Conservation (phyloP, 1,140 invertebrate genomes). For the Drosophila pectinifera region DNA sequence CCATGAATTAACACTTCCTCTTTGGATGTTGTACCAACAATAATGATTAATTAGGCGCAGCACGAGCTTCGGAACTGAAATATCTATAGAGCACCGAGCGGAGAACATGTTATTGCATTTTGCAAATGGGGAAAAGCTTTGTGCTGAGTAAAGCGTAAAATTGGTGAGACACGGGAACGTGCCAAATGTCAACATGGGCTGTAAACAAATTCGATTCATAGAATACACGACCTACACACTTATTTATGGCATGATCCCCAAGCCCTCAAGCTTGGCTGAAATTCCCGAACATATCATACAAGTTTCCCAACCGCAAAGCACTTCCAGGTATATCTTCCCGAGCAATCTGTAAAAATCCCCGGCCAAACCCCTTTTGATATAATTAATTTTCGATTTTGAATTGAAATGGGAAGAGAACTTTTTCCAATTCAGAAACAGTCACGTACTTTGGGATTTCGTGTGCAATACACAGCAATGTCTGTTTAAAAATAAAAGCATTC, state of each 20-base stretch:
- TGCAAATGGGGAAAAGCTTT: slow-evolving; percentile 31
- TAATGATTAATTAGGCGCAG: slow-evolving; percentile 41
- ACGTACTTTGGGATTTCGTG: slow-evolving; percentile 37
- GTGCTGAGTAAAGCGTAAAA: slow-evolving; percentile 58
- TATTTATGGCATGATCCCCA: slow-evolving; percentile 46
- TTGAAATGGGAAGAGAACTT: background rate
- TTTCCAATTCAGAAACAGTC: slow-evolving; percentile 42
- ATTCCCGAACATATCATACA: slow-evolving; percentile 24
- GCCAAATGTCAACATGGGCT: slow-evolving; percentile 53
- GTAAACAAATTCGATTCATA: slow-evolving; percentile 66
- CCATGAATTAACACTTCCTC: slow-evolving; percentile 2
- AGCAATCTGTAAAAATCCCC: slow-evolving; percentile 27
- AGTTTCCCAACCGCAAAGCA: slow-evolving; percentile 41
- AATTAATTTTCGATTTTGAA: slow-evolving; percentile 6
- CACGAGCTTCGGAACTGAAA: slow-evolving; percentile 40
- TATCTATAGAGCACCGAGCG: background rate
- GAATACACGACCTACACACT: slow-evolving; percentile 45
- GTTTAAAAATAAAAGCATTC: slow-evolving; percentile 6
- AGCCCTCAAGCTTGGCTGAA: background rate
- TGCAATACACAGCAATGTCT: slow-evolving; percentile 13
- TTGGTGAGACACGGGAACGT: slow-evolving; percentile 69
- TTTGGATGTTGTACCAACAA: slow-evolving; percentile 1
- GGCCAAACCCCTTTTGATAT: slow-evolving; percentile 6
- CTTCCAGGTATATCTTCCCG: slow-evolving; percentile 18
- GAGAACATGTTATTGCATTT: slow-evolving; percentile 30